phyloP scores from a whole-genome alignment of 2,113 vertebrate species.

The Carettochelys insculpta region DNA sequence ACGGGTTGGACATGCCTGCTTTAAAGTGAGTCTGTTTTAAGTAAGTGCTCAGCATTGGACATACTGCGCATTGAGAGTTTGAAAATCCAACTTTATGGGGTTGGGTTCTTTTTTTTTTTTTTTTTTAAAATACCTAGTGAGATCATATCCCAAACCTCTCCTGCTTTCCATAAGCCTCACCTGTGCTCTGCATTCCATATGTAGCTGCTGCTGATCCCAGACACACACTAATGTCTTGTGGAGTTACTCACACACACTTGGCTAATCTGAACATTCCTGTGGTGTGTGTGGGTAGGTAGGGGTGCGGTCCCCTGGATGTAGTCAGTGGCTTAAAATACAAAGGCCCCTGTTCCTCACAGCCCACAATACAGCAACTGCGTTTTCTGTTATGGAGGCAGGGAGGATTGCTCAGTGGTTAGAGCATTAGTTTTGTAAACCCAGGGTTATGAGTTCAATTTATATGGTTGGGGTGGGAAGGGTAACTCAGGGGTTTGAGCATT shows the following conservation, averaged over 20 bases:
- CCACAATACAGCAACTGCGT: background rate
- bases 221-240: constrained; percentile 43
- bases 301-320: background rate
- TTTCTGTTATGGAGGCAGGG: too few relatives aligned
- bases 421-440: too few relatives aligned
- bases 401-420: too few relatives aligned
- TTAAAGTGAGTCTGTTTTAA: background rate
- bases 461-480: too few relatives aligned
- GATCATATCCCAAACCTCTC: background rate
- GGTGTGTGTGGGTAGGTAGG: background rate
- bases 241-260: constrained; percentile 1
- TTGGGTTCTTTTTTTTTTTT: background rate
- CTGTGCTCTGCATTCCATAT: background rate
- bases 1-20: too few relatives aligned
- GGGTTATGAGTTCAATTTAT: too few relatives aligned
- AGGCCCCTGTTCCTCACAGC: background rate
- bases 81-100: background rate
- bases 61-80: background rate
- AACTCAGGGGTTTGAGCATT: too few relatives aligned
- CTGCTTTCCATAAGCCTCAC: background rate
- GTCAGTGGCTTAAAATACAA: too few relatives aligned
- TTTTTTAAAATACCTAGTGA: background rate
- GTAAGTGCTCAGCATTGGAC: background rate
- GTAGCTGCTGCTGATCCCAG: constrained; percentile 54
- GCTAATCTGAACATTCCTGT: background rate